Conservation (phyloP, 1,140 invertebrate species). For the Drosophila asahinai region DNA sequence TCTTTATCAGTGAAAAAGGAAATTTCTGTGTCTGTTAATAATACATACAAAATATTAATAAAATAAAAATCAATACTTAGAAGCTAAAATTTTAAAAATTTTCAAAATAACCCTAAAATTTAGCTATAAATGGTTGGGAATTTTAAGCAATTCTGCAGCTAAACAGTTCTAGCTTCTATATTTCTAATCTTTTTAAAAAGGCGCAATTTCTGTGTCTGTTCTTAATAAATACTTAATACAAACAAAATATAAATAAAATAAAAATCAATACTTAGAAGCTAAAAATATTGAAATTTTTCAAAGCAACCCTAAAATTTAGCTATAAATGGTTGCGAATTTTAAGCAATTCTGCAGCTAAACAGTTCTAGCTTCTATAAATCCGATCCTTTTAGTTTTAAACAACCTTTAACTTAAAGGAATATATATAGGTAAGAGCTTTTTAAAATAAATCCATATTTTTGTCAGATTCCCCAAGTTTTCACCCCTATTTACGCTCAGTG, state of each 20-base stretch:
- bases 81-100: not conserved
- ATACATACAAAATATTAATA: not conserved
- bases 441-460: not conserved
- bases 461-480: not conserved
- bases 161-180: not conserved
- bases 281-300: too few relatives aligned
- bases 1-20: too few relatives aligned
- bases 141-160: not conserved
- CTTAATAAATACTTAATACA: too few relatives aligned
- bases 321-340: not conserved
- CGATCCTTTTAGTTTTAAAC: not conserved
- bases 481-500: not conserved
- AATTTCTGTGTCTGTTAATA: too few relatives aligned
- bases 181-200: not conserved
- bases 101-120: not conserved
- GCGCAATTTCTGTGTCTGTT: too few relatives aligned
- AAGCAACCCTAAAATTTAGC: not conserved
- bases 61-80: too few relatives aligned
- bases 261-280: not conserved
- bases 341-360: not conserved
- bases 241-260: not conserved
- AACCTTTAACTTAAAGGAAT: too few relatives aligned
- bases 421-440: not conserved
- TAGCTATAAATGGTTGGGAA: not conserved
- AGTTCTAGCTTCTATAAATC: not conserved